Evolutionary conservation across 2,888 invertebrate genomes (phyloP), one percentile per base, ranked within the genome.

Genomic region (Entomobrya proxima): DNA sequence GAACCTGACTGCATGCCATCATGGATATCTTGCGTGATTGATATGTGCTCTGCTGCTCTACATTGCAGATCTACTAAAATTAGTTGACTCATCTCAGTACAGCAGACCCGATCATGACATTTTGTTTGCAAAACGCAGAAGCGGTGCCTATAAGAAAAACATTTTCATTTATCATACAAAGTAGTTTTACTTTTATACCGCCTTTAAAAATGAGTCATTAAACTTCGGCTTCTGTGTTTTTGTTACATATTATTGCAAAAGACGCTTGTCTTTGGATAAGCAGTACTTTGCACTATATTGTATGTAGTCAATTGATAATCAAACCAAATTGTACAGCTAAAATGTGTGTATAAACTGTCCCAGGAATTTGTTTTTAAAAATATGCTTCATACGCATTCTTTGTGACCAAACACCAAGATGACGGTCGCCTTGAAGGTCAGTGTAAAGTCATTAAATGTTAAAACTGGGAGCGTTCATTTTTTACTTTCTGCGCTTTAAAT

Each of bases 391-490:
- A 27, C 58, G 11, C 32, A 21, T 52, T 55, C 55, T 32, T 30
- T 2, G 32, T 9, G 0, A 32, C 58, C n/a, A 1, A 52, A 52
- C 61, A 27, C 35, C 7, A 11, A 35, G 61, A 67, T 40, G 67
- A 67, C 67, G 21, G 37, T 37, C 67, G 21, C 21, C 67, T 67
- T 67, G 40, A 67, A 67, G 67, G 67, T 67, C 67, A 67, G 67
- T 67, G 24, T 40, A 40, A 11, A 13, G 4, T 18, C 9, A 40
- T 24, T 40, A 40, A 67, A 67, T n/a, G 40, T 40, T 67, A 40
- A 40, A 67, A 52, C 37, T 13, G 18, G 13, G 61, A 64, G 32
- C 64, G 64, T 35, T n/a, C 18, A 11, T 32, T 61, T 18, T 18
- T 21, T 18, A 3, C 64, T 64, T 64, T 35, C 35, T 24, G 1